phyloP scores from a whole-genome alignment of 2,888 invertebrate genomes.

The Cantharis flavilabris region DNA sequence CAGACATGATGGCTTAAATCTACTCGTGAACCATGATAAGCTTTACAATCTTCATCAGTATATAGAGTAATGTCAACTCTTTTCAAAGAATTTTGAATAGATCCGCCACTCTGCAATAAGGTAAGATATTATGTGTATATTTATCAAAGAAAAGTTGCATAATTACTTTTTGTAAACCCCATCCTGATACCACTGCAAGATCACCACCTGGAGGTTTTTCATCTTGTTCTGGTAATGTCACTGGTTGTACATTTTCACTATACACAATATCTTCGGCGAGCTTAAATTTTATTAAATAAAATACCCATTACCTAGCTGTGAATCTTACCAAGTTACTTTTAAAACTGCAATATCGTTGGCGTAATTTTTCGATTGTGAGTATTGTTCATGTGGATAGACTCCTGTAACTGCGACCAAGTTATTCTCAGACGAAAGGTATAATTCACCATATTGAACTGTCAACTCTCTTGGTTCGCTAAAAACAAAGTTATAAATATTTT shows the following conservation, averaged over 20 bases:
- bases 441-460: not conserved
- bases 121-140: not conserved
- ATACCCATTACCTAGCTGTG: not conserved
- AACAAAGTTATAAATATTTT: not conserved
- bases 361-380: conserved; percentile 20
- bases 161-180: not conserved
- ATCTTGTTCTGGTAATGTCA: conserved; percentile 31
- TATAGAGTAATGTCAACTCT: conserved; percentile 51
- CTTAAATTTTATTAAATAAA: conserved; percentile 29
- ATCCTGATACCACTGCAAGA: not conserved
- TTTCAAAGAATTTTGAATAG: conserved; percentile 47
- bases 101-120: conserved; percentile 40
- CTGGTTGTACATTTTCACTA: conserved; percentile 24
- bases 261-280: conserved; percentile 33
- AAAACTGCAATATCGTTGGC: conserved; percentile 38
- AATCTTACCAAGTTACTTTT: conserved; percentile 19
- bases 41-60: conserved; percentile 37
- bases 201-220: conserved; percentile 23
- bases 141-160: not conserved
- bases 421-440: not conserved
- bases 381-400: conserved; percentile 16
- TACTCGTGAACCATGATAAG: not conserved
- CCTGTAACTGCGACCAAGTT: not conserved
- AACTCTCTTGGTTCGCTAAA: not conserved
- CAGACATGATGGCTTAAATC: conserved; percentile 41